Evolutionary conservation across 2,888 invertebrate genomes (phyloP).

Genomic region (Epistrophe eligans): DNA sequence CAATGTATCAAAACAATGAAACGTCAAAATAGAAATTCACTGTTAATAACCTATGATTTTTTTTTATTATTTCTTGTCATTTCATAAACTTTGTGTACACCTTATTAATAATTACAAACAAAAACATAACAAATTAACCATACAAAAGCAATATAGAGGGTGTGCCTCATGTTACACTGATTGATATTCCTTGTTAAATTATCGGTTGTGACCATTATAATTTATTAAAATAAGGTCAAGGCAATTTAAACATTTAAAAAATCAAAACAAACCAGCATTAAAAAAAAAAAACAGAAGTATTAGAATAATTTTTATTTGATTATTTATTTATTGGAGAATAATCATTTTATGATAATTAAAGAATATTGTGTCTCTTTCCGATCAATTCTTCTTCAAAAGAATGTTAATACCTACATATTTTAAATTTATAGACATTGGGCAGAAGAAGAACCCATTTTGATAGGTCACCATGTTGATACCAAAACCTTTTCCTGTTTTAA

Average conservation of each 20-base stretch:
- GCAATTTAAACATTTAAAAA: background rate
- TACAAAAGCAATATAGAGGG: background rate
- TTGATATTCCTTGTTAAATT: background rate
- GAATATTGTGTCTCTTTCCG: background rate
- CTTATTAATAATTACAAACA: background rate
- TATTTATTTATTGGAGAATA: background rate
- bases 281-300: background rate
- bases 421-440: no score
- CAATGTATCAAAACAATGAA: no score
- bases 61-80: background rate
- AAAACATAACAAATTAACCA: background rate
- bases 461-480: no score
- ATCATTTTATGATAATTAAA: background rate
- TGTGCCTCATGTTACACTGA: slow-evolving; percentile 2
- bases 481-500: no score
- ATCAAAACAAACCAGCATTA: background rate
- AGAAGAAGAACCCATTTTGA: no score
- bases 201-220: background rate
- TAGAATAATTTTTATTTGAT: background rate
- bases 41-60: background rate
- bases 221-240: background rate
- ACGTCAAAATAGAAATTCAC: no score
- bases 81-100: background rate
- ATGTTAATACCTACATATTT: no score
- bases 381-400: no score